Evolutionary conservation across 2,888 invertebrate species (phyloP).

Genomic region (Eristalis arbustorum): DNA sequence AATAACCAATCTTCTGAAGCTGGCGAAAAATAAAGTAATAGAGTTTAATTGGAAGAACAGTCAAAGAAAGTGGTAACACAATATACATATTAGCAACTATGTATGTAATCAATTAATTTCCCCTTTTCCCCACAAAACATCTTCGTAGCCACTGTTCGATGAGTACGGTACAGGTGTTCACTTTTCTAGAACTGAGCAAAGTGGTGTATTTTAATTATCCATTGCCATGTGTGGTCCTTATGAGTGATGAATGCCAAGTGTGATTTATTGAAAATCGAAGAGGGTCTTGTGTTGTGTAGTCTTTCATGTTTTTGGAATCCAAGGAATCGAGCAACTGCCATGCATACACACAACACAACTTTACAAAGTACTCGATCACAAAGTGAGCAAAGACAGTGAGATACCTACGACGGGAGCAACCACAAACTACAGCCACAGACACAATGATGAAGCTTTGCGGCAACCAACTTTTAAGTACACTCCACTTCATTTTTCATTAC

Average conservation of each 20-base stretch:
- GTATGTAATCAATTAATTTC: no score
- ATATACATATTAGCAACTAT: no score
- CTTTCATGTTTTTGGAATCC: neutral
- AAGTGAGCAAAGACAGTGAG: neutral
- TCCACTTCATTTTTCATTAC: slow-evolving; percentile 56
- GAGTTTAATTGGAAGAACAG: no score
- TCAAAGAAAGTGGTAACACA: no score
- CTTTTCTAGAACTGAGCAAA: neutral
- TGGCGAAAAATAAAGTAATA: no score
- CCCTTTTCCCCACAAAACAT: no score
- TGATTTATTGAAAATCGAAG: neutral
- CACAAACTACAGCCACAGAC: slow-evolving; percentile 41
- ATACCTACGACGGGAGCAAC: slow-evolving; percentile 14
- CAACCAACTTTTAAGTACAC: slow-evolving; percentile 47
- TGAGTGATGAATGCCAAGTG: neutral
- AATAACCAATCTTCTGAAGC: no score
- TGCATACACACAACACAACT: neutral
- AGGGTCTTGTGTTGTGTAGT: neutral
- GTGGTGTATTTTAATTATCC: neutral
- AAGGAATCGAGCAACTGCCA: neutral
- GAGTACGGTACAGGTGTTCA: no score
- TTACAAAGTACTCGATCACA: neutral
- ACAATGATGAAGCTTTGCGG: slow-evolving; percentile 42
- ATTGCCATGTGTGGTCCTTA: neutral
- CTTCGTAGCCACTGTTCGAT: no score